Base-by-base conservation (phyloP, 2,113 vertebrate species). In the Oryzias celebensis region DNA sequence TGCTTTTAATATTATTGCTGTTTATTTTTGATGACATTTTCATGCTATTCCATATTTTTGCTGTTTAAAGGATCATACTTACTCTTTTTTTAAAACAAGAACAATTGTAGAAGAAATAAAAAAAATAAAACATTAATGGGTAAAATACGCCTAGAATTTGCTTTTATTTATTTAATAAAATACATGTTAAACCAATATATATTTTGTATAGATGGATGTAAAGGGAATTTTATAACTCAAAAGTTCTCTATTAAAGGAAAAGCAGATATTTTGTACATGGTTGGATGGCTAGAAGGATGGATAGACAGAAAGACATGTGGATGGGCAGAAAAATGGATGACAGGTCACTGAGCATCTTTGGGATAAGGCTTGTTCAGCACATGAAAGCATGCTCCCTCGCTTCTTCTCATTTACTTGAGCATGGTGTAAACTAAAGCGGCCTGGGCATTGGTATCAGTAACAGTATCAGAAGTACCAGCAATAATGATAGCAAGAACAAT, bases 401-500 rank as follows among this genome's bases (percentile, higher is more conserved):
- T 55, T 75, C 65, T 67, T 83, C 76, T 84, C 82, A 82, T 81
- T 85, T 80, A 78, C 71, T 79, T 63, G n/a, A 75, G 68, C 60
- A 17, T 82, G 80, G 81, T 90, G 89, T 83, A 89, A 90, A 91
- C 83, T 86, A 85, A 88, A 88, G 80, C 81, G 82, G 79, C 81
- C 73, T 90, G 87, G 87, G 81, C 84, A 88, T 77, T 80, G 88
- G 90, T 93, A 93, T 93, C 91, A 91, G 90, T 91, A 88, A 87
- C 91, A 88, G 84, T 91, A 92, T 93, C 91, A 91, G 86, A 88
- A 90, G 86, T 90, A 92, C 77, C 80, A 90, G 89, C 90, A 92
- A 92, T 93, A 92, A 92, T 91, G 89, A 91, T 91, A 88, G 82
- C 75, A 81, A 80, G 82, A 91, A 93, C 92, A 92, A 92, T 90